Evolutionary conservation across 2,113 vertebrate species (phyloP).

Genomic region (Cheilinus undulatus): DNA sequence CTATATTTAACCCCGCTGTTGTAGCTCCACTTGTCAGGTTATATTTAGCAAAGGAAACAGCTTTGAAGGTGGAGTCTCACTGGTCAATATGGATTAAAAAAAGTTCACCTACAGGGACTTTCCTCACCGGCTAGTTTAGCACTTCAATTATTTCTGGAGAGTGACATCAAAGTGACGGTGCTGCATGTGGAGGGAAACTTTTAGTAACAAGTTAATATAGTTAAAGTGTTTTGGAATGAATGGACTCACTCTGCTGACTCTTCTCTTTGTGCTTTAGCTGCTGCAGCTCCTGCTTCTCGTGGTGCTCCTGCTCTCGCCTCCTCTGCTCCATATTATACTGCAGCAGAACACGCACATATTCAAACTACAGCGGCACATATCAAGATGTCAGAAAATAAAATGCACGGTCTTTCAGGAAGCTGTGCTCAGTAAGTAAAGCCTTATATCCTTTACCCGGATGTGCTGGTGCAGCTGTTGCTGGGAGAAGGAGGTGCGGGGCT

Average conservation of each 20-base stretch:
- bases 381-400: background rate
- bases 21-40: constrained; percentile 46
- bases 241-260: constrained; percentile 91
- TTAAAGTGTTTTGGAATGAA: constrained; percentile 1
- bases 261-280: constrained; percentile 96
- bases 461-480: constrained; percentile 90
- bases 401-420: background rate
- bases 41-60: constrained; percentile 72
- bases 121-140: constrained; percentile 21
- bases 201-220: background rate
- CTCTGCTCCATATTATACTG: constrained; percentile 91
- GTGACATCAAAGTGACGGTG: background rate
- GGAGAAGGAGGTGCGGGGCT: constrained; percentile 82
- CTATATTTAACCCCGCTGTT: constrained; percentile 69
- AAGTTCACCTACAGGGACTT: constrained; percentile 39
- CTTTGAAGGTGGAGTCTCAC: constrained; percentile 22
- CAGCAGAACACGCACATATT: constrained; percentile 16
- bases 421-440: background rate
- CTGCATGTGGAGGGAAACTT: constrained; percentile 1
- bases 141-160: constrained; percentile 26
- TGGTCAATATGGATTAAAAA: constrained; percentile 27
- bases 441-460: constrained; percentile 80
- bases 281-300: constrained; percentile 91
- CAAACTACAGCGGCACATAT: constrained; percentile 2
- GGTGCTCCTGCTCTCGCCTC: constrained; percentile 84